phyloP scores from a whole-genome alignment of 2,888 invertebrate genomes.

The Tetanocera ferruginea region DNA sequence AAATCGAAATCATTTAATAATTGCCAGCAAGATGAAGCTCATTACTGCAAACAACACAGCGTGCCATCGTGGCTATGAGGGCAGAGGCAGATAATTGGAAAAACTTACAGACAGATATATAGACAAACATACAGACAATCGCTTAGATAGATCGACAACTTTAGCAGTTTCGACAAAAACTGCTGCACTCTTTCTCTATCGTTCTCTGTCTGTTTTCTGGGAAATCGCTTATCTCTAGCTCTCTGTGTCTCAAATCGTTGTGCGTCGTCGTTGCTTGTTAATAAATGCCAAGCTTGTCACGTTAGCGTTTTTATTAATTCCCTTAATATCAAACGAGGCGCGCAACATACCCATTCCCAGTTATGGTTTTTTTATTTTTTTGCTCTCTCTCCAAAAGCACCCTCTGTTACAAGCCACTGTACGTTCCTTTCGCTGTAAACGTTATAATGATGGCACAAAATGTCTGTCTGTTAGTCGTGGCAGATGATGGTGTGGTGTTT shows the following conservation, averaged over 20 bases:
- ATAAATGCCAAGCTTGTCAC: conserved; percentile 47
- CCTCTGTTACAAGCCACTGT: no score
- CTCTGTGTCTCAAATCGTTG: background rate
- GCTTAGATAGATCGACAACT: background rate
- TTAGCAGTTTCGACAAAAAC: no score
- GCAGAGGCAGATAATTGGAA: no score
- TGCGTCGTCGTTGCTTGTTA: background rate
- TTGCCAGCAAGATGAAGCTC: conserved; percentile 68
- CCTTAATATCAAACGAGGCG: conserved; percentile 44
- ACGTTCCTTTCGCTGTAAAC: no score
- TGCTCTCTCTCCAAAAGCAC: background rate
- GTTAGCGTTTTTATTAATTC: conserved; percentile 62
- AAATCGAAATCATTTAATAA: conserved; percentile 68
- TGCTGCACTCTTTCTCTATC: background rate
- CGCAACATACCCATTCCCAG: conserved; percentile 37
- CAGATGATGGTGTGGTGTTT: conserved; percentile 27
- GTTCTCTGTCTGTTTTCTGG: background rate
- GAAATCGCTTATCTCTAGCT: background rate
- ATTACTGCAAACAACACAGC: conserved; percentile 54
- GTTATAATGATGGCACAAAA: no score
- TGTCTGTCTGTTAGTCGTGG: conserved; percentile 8
- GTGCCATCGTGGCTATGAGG: background rate
- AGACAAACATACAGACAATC: background rate
- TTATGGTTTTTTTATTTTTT: background rate
- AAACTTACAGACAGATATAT: background rate